Conservation (phyloP, 2,113 vertebrate species). For the Apistogramma diplotaenia region DNA sequence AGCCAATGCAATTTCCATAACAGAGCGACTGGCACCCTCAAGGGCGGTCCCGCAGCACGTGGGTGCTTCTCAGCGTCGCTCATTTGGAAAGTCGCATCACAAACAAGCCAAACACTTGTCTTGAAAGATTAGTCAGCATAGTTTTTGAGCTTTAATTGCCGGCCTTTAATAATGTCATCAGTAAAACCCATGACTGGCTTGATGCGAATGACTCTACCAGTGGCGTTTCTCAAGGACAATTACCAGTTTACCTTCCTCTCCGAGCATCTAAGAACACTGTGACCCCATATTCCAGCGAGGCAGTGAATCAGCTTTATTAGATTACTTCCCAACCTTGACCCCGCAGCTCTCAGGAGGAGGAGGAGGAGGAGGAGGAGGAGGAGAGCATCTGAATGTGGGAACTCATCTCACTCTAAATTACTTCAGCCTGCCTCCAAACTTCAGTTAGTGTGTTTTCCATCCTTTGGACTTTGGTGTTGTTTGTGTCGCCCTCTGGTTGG, state of each 20-base stretch:
- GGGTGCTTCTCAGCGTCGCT: slow-evolving; percentile 25
- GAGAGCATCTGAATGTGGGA: slow-evolving; percentile 43
- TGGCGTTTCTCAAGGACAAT: slow-evolving; percentile 64
- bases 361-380: slow-evolving; percentile 31
- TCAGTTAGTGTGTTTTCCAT: slow-evolving; percentile 25
- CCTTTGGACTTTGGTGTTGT: slow-evolving; percentile 24
- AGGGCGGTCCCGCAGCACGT: slow-evolving; percentile 24
- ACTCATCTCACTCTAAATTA: slow-evolving; percentile 49
- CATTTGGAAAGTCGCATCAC: slow-evolving; percentile 49
- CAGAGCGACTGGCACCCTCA: slow-evolving; percentile 51
- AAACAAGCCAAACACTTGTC: slow-evolving; percentile 35
- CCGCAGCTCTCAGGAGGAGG: slow-evolving; percentile 11
- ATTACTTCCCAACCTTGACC: slow-evolving; percentile 65
- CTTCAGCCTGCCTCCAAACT: slow-evolving; percentile 2
- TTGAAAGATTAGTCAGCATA: slow-evolving; percentile 41
- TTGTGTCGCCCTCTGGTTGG: slow-evolving; percentile 37
- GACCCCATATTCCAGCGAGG: slow-evolving; percentile 48
- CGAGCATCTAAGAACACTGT: slow-evolving; percentile 27
- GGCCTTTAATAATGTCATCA: slow-evolving; percentile 11
- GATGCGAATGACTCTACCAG: slow-evolving; percentile 10
- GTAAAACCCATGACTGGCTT: slow-evolving; percentile 40
- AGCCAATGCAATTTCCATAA: slow-evolving; percentile 69
- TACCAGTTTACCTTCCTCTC: slow-evolving; percentile 37
- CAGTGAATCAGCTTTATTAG: slow-evolving; percentile 72
- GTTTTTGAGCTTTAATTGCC: slow-evolving; percentile 35